phyloP scores from a whole-genome alignment of 1,140 invertebrate genomes.

The Drosophila mayri region DNA sequence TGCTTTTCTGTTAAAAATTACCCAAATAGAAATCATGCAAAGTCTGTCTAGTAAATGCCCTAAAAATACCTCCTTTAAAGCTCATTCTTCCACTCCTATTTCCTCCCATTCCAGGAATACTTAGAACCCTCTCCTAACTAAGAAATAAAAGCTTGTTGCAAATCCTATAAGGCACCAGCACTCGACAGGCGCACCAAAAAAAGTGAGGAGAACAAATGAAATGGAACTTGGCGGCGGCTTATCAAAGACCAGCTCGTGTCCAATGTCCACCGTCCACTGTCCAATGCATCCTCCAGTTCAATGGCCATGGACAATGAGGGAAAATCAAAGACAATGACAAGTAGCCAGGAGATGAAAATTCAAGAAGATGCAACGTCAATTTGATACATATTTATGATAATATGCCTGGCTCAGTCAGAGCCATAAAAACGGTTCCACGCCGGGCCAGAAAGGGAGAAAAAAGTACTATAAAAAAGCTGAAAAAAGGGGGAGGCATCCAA shows the following conservation, averaged over 20 bases:
- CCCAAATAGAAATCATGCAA: background rate
- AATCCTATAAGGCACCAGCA: constrained; percentile 49
- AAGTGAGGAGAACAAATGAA: constrained; percentile 30
- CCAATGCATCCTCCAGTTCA: constrained; percentile 52
- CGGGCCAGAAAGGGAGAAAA: constrained; percentile 20
- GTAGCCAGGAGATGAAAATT: constrained; percentile 81
- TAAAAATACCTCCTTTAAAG: background rate
- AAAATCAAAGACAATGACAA: constrained; percentile 83
- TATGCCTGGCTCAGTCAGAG: constrained; percentile 62
- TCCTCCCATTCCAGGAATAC: constrained; percentile 22
- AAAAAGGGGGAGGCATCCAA: constrained; percentile 11
- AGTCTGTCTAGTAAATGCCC: background rate
- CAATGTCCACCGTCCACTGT: constrained; percentile 32
- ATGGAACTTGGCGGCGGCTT: constrained; percentile 62
- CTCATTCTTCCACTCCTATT: background rate
- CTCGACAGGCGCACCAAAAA: constrained; percentile 49
- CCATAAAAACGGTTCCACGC: constrained; percentile 60
- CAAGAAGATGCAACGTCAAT: constrained; percentile 83
- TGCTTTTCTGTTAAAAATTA: background rate
- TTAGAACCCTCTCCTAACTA: constrained; percentile 35
- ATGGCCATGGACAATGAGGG: constrained; percentile 76
- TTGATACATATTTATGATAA: constrained; percentile 84
- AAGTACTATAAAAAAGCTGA: background rate
- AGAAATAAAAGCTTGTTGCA: constrained; percentile 57
- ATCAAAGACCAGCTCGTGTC: constrained; percentile 62